Conservation (phyloP, 2,888 invertebrate species). For the Parnassius orleans region DNA sequence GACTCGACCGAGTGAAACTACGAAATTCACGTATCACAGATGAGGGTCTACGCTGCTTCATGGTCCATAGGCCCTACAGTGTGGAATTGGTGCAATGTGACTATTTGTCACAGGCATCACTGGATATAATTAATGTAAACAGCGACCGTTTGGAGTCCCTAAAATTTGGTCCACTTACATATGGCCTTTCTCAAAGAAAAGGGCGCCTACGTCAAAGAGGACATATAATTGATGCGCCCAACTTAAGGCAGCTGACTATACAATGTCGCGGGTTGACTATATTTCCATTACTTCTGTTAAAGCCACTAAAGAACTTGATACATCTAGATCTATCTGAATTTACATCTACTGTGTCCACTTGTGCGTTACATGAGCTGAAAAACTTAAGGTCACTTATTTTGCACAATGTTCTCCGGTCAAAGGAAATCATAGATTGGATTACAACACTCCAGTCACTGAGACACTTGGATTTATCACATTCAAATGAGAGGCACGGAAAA, state of each 20-base stretch:
- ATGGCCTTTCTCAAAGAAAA: constrained; percentile 80
- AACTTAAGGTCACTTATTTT: constrained; percentile 88
- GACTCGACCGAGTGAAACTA: constrained; percentile 85
- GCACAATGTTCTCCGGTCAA: constrained; percentile 88
- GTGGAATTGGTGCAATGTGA: constrained; percentile 89
- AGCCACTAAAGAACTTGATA: constrained; percentile 81
- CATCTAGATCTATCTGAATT: constrained; percentile 88
- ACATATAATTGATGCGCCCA: constrained; percentile 81
- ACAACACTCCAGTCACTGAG: constrained; percentile 79
- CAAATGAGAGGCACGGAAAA: constrained; percentile 84
- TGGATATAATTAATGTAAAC: constrained; percentile 85
- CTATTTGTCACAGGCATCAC: constrained; percentile 82
- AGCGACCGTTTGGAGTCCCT: constrained; percentile 86
- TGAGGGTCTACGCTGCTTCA: constrained; percentile 84
- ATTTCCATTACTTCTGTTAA: constrained; percentile 79
- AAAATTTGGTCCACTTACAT: constrained; percentile 85
- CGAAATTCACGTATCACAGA: constrained; percentile 87
- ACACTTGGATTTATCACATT: constrained; percentile 93
- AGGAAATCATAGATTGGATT: constrained; percentile 83
- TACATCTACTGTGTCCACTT: constrained; percentile 82
- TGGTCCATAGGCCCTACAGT: constrained; percentile 87
- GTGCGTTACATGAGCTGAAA: constrained; percentile 83
- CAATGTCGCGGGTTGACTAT: constrained; percentile 73
- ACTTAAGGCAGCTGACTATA: constrained; percentile 81
- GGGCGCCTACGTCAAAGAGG: constrained; percentile 59